phyloP scores from a whole-genome alignment of 2,797 vertebrate species.

The Agapornis canus region DNA sequence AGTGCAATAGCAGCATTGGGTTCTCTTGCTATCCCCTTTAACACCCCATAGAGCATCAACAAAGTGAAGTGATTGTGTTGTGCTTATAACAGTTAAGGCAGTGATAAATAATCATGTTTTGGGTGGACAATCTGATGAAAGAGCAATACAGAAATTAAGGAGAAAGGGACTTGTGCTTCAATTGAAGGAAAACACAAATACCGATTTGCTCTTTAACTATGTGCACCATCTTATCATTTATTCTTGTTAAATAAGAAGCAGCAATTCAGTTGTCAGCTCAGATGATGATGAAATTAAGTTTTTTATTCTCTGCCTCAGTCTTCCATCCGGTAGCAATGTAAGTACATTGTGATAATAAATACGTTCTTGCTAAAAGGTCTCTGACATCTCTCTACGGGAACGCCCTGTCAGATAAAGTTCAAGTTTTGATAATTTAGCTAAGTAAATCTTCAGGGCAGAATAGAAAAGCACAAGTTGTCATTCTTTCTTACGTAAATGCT shows the following conservation, averaged over 20 bases:
- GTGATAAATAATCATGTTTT: not conserved
- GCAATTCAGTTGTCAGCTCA: not conserved
- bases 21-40: not conserved
- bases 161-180: not conserved
- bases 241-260: conserved; percentile 1
- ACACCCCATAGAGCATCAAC: not conserved
- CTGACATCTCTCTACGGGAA: not conserved
- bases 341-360: conserved; percentile 21
- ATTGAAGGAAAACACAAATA: not conserved
- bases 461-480: not conserved
- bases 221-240: not conserved
- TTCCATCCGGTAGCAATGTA: not conserved
- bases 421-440: conserved; percentile 13
- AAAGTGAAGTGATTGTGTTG: not conserved
- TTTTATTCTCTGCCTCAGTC: conserved; percentile 9
- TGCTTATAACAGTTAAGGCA: not conserved
- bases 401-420: conserved; percentile 10
- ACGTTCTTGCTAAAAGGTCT: not conserved
- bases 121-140: not conserved
- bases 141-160: not conserved
- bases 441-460: not conserved
- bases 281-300: not conserved
- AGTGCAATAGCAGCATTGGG: not conserved
- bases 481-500: not conserved
- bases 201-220: not conserved